Evolutionary conservation across 2,888 invertebrate genomes (phyloP).

Genomic region (Julus scandinavius): DNA sequence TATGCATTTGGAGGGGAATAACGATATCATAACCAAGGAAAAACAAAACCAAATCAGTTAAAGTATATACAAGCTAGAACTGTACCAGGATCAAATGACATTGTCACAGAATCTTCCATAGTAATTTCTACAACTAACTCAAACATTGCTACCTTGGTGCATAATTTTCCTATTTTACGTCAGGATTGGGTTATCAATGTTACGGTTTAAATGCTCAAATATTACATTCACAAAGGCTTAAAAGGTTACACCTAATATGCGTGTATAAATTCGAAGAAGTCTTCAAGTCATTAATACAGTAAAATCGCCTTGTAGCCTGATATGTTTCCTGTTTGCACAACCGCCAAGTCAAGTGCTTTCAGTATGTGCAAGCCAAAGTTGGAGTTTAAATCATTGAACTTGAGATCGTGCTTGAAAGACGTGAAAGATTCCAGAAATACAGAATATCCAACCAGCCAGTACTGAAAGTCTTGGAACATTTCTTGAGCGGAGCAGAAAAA

Average conservation of each 20-base stretch:
- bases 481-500: background rate
- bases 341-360: background rate
- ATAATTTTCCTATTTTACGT: too few species aligned
- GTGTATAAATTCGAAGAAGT: background rate
- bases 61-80: too few species aligned
- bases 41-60: too few species aligned
- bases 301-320: background rate
- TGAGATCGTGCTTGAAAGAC: background rate
- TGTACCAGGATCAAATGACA: too few species aligned
- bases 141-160: too few species aligned
- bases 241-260: background rate
- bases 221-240: too few species aligned
- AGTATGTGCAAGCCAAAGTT: background rate
- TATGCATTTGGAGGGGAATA: too few species aligned
- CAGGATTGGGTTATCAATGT: too few species aligned
- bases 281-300: background rate
- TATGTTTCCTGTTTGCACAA: constrained; percentile 30
- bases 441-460: background rate
- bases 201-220: too few species aligned
- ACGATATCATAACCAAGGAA: too few species aligned
- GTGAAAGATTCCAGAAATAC: background rate
- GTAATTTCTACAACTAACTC: too few species aligned
- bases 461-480: background rate
- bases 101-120: too few species aligned
- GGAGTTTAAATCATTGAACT: background rate